Percentiles rank a stretch among this genome's conserved stretches.
Evolutionary conservation across 1,140 invertebrate genomes (phyloP).

Genomic region (Meloidogyne floridensis): DNA sequence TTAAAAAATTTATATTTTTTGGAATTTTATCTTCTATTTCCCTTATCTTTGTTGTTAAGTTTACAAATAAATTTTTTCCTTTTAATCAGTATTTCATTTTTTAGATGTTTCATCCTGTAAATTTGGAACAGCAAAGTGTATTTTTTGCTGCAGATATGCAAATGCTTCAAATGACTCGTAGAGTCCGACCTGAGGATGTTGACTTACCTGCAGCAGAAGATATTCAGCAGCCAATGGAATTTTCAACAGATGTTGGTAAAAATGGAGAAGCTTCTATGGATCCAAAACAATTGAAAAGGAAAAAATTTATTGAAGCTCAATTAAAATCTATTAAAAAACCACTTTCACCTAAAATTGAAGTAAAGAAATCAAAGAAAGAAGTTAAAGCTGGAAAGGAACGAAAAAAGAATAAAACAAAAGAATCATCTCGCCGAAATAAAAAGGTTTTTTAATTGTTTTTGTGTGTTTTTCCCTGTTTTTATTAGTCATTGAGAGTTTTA

Average conservation of each 20-base stretch:
- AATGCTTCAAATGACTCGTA: conserved; percentile 44
- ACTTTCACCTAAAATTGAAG: conserved; percentile 27
- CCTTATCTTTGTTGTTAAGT: too few relatives aligned
- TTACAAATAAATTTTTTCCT: too few relatives aligned
- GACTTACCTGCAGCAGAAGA: conserved; percentile 35
- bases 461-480: too few relatives aligned
- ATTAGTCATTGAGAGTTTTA: too few relatives aligned
- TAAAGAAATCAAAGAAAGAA: conserved; percentile 14
- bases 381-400: conserved; percentile 12
- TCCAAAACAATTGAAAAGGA: conserved; percentile 39
- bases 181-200: conserved; percentile 52
- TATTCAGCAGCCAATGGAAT: neutral
- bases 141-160: conserved; percentile 42
- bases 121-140: conserved; percentile 35
- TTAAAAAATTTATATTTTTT: too few relatives aligned
- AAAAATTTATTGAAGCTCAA: conserved; percentile 44
- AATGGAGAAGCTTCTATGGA: neutral
- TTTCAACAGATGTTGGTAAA: conserved; percentile 16
- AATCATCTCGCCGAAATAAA: neutral
- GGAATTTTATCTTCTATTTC: too few relatives aligned
- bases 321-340: conserved; percentile 32
- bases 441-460: neutral
- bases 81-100: neutral
- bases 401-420: conserved; percentile 26
- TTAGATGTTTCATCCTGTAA: conserved; percentile 43